These are phyloP conservation scores for Noctilio leporinus DNA, from an alignment of 2,113 vertebrate species.

Conservation along the genomic window DNA sequence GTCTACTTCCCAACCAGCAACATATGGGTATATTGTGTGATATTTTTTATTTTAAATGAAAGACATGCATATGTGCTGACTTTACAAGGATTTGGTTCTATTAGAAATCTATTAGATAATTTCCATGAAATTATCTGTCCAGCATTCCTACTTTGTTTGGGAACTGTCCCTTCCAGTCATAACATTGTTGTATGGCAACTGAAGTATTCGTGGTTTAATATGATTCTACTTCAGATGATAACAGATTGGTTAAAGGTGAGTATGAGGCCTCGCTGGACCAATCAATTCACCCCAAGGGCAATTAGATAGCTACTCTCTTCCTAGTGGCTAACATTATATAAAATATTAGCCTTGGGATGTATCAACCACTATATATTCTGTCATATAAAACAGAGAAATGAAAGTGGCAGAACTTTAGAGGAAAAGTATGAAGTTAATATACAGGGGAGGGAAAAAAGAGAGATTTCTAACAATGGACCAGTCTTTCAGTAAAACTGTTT, in stretches of 20 bases:
- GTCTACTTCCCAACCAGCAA: not conserved
- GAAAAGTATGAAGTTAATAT: not conserved
- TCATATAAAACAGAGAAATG: not conserved
- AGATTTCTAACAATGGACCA: not conserved
- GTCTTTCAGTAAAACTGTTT: not conserved
- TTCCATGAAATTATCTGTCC: not conserved
- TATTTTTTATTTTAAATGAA: not conserved
- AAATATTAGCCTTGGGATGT: not conserved
- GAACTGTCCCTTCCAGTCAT: not conserved
- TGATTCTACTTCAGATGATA: not conserved
- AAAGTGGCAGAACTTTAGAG: not conserved
- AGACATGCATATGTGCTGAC: not conserved
- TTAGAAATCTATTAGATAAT: too few species aligned
- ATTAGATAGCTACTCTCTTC: not conserved
- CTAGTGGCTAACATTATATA: not conserved
- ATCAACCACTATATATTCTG: not conserved
- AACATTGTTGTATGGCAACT: not conserved
- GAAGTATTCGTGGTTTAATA: not conserved
- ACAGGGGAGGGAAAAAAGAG: not conserved
- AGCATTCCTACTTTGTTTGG: not conserved
- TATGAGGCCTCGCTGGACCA: not conserved
- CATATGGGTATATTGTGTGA: not conserved
- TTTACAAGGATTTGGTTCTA: not conserved
- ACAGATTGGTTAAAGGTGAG: not conserved
- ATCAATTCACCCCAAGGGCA: not conserved